These are phyloP conservation scores for Pogonocherus hispidulus DNA, from an alignment of 2,888 invertebrate genomes.

Conservation along the genomic window DNA sequence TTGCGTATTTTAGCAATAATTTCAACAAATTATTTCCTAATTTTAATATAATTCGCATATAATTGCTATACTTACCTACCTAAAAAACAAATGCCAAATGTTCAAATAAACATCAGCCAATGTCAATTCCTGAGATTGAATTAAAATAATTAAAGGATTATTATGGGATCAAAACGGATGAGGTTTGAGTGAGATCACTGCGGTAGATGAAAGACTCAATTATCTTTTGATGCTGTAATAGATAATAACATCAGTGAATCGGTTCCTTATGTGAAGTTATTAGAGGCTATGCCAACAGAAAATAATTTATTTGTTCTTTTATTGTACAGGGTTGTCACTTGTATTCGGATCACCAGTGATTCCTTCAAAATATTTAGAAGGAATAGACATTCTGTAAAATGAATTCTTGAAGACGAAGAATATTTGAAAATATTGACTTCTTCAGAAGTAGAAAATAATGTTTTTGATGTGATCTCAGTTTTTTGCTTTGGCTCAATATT, in stretches of 20 bases:
- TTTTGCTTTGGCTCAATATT: too few species aligned
- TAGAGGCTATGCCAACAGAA: constrained; percentile 12
- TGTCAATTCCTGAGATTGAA: not conserved
- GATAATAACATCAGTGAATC: constrained; percentile 12
- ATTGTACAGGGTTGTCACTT: not conserved
- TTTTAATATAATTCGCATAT: not conserved
- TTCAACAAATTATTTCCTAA: not conserved
- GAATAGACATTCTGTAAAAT: too few species aligned
- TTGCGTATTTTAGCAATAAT: not conserved
- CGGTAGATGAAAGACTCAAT: constrained; percentile 21
- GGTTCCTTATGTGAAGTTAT: constrained; percentile 4
- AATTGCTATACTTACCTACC: too few species aligned
- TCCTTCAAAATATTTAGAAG: too few species aligned
- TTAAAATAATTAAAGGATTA: not conserved
- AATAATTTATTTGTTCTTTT: constrained; percentile 9
- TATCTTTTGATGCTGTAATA: constrained; percentile 14
- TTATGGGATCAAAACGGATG: not conserved
- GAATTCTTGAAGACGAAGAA: too few species aligned
- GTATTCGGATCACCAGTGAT: too few species aligned
- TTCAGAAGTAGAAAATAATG: too few species aligned
- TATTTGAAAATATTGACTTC: too few species aligned
- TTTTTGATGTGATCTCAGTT: too few species aligned
- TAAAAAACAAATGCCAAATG: not conserved
- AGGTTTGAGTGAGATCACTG: not conserved
- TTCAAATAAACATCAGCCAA: not conserved